These are phyloP conservation scores for Dinocampus coccinellae DNA, from an alignment of 2,888 invertebrate species.

Conservation along the genomic window DNA sequence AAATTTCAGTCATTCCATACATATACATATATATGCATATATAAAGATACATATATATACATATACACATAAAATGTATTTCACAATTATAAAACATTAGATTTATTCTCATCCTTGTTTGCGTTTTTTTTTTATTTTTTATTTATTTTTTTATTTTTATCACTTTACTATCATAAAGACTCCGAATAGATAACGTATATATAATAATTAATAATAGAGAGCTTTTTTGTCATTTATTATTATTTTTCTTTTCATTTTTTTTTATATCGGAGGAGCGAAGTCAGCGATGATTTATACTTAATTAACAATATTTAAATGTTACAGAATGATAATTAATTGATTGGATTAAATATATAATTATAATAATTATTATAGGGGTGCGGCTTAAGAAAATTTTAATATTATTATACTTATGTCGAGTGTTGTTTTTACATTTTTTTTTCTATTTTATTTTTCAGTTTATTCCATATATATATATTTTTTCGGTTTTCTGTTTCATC, in stretches of 20 bases:
- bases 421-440: neutral
- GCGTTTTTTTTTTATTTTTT: constrained; percentile 27
- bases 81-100: constrained; percentile 45
- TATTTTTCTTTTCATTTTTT: constrained; percentile 37
- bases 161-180: constrained; percentile 36
- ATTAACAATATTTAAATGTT: constrained; percentile 31
- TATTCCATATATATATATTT: neutral
- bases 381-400: neutral
- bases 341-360: constrained; percentile 3
- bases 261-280: constrained; percentile 23
- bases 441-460: neutral
- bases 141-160: constrained; percentile 20
- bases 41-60: neutral
- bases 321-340: constrained; percentile 26
- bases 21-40: constrained; percentile 34
- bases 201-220: constrained; percentile 37
- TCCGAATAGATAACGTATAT: constrained; percentile 54
- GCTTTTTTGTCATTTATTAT: constrained; percentile 31
- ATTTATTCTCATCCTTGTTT: constrained; percentile 40
- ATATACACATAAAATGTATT: constrained; percentile 34
- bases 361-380: constrained; percentile 18
- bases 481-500: neutral
- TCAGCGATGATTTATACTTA: constrained; percentile 29
- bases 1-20: constrained; percentile 40
- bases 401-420: neutral